Percentiles rank a stretch among this genome's conserved stretches.
These are phyloP conservation scores for Pseudoips prasinana DNA, from an alignment of 2,888 invertebrate genomes.

Conservation along the genomic window DNA sequence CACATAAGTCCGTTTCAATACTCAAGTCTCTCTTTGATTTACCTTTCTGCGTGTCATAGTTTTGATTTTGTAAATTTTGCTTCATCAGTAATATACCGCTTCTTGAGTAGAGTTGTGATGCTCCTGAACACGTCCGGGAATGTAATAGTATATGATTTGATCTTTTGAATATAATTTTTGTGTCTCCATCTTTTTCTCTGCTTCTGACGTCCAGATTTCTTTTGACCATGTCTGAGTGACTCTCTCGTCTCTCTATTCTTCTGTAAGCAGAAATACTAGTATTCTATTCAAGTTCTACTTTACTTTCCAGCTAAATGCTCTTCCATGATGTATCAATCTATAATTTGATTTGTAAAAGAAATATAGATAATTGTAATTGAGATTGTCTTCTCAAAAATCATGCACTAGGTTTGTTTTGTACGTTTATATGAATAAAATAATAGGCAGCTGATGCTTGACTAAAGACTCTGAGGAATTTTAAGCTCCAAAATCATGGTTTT, in stretches of 20 bases:
- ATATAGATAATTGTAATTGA: too few relatives aligned
- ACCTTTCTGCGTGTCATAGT: slow-evolving; percentile 37
- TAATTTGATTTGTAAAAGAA: too few relatives aligned
- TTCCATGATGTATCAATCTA: too few relatives aligned
- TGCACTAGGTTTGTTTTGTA: too few relatives aligned
- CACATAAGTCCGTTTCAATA: slow-evolving; percentile 64
- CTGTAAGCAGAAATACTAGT: slow-evolving; percentile 70
- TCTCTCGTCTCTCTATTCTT: slow-evolving; percentile 33
- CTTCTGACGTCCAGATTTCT: slow-evolving; percentile 17
- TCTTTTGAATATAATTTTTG: slow-evolving; percentile 55
- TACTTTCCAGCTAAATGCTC: too few relatives aligned
- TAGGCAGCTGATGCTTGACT: too few relatives aligned
- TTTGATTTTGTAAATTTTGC: slow-evolving; percentile 39
- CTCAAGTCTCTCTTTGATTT: slow-evolving; percentile 60
- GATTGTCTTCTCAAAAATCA: too few relatives aligned
- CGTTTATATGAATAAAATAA: too few relatives aligned
- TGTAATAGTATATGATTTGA: slow-evolving; percentile 44
- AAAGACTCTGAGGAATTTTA: too few relatives aligned
- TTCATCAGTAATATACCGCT: slow-evolving; percentile 43
- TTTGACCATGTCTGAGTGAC: slow-evolving; percentile 49
- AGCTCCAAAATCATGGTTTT: too few relatives aligned
- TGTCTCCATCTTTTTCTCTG: slow-evolving; percentile 31
- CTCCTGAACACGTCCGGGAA: slow-evolving; percentile 51
- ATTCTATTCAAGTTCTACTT: slow-evolving; percentile 68
- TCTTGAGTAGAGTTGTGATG: slow-evolving; percentile 43